phyloP scores from a whole-genome alignment of 2,113 vertebrate species.

The Ondatra zibethicus region DNA sequence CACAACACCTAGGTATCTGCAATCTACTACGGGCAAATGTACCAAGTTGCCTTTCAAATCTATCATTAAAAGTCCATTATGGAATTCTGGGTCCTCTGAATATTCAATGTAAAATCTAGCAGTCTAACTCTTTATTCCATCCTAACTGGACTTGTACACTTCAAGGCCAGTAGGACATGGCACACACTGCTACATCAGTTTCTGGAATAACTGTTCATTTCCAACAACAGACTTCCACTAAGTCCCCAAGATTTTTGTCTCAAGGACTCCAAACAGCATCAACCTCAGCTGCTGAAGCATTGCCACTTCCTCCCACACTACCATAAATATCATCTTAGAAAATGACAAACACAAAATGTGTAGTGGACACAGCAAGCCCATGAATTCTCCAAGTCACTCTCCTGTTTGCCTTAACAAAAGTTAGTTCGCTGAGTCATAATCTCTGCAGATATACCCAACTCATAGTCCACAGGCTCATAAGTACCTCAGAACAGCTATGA shows the following conservation, averaged over 20 bases:
- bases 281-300: not conserved
- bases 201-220: not conserved
- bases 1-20: not conserved
- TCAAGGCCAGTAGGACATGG: not conserved
- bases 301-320: not conserved
- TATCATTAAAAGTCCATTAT: not conserved
- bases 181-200: not conserved
- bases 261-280: constrained; percentile 11
- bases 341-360: not conserved
- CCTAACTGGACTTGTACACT: not conserved
- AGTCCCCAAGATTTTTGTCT: not conserved
- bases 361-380: not conserved
- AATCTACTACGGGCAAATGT: not conserved
- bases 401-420: not conserved
- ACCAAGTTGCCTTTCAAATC: not conserved
- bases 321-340: not conserved
- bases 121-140: not conserved
- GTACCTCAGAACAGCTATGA: not conserved
- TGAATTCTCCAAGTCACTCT: not conserved
- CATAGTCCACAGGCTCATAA: not conserved
- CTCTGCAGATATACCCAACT: not conserved
- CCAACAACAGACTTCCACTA: not conserved
- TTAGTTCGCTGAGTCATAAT: not conserved
- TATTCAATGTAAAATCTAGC: constrained; percentile 32
- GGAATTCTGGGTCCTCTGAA: not conserved